Conservation (phyloP, 2,888 invertebrate genomes). For the Neocrepidodera transversa region DNA sequence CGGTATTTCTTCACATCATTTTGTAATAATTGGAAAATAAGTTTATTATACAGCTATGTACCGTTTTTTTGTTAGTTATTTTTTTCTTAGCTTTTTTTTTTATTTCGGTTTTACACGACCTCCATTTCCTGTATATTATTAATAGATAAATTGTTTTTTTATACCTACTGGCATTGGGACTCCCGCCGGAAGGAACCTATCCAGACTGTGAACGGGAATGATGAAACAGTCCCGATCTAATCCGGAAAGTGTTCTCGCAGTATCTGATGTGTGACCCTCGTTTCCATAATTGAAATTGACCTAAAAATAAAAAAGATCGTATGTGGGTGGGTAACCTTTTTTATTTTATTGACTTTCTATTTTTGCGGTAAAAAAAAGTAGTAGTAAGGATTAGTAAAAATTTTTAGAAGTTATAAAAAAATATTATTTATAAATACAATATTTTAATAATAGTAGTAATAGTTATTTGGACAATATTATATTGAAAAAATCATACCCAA, state of each 20-base stretch:
- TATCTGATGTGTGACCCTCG: conserved; percentile 47
- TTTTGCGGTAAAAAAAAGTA: neutral
- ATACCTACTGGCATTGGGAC: conserved; percentile 74
- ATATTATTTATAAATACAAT: too few relatives aligned
- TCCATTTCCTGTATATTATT: too few relatives aligned
- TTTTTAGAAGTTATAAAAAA: too few relatives aligned
- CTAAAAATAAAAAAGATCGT: conserved; percentile 39
- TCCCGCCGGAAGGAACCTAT: conserved; percentile 88
- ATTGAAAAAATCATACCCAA: too few relatives aligned
- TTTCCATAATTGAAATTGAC: conserved; percentile 55
- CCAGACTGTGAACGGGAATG: conserved; percentile 87
- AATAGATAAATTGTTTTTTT: conserved; percentile 28
- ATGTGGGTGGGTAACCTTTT: neutral
- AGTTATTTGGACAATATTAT: too few relatives aligned
- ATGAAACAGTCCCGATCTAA: conserved; percentile 92
- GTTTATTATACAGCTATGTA: too few relatives aligned
- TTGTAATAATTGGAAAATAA: too few relatives aligned
- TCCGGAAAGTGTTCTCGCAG: conserved; percentile 75
- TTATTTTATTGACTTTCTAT: neutral
- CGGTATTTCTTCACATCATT: too few relatives aligned
- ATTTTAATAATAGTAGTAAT: too few relatives aligned
- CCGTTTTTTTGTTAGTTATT: too few relatives aligned
- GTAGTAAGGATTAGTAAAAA: neutral
- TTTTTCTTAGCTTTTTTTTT: too few relatives aligned
- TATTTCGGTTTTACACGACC: too few relatives aligned